Evolutionary conservation across 2,113 vertebrate species (phyloP).

Genomic region (Nasalis larvatus): DNA sequence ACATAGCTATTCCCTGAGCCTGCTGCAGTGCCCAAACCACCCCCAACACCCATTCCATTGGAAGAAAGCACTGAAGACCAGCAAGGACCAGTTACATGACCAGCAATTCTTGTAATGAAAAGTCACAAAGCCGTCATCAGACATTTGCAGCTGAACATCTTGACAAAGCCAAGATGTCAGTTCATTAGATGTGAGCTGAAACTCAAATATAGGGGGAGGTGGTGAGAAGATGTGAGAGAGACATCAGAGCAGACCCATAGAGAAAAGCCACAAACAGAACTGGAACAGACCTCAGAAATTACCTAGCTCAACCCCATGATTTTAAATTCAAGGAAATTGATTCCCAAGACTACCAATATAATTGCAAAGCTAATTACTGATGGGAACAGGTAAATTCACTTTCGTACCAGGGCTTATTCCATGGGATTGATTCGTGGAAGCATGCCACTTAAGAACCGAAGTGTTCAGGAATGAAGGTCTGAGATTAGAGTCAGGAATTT

Average conservation of each 20-base stretch:
- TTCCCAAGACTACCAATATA: background rate
- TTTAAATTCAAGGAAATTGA: background rate
- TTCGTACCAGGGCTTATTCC: background rate
- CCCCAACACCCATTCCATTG: background rate
- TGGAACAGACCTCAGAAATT: background rate
- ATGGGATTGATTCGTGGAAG: background rate
- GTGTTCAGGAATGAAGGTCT: background rate
- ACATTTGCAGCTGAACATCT: background rate
- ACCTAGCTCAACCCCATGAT: background rate
- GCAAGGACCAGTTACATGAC: background rate
- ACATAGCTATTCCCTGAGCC: background rate
- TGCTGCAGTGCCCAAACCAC: background rate
- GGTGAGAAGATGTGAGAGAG: background rate
- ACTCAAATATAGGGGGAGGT: background rate
- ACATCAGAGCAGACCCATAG: background rate
- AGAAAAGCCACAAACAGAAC: background rate
- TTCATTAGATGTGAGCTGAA: background rate
- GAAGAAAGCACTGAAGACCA: background rate
- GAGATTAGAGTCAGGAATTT: background rate
- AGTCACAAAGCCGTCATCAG: background rate
- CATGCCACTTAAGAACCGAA: background rate
- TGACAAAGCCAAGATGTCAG: background rate
- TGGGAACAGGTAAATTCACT: background rate
- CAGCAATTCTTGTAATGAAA: background rate
- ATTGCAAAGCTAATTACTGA: background rate